These are phyloP conservation scores for Odontocolon sp. DNA, from an alignment of 2,888 invertebrate species.

Conservation along the genomic window DNA sequence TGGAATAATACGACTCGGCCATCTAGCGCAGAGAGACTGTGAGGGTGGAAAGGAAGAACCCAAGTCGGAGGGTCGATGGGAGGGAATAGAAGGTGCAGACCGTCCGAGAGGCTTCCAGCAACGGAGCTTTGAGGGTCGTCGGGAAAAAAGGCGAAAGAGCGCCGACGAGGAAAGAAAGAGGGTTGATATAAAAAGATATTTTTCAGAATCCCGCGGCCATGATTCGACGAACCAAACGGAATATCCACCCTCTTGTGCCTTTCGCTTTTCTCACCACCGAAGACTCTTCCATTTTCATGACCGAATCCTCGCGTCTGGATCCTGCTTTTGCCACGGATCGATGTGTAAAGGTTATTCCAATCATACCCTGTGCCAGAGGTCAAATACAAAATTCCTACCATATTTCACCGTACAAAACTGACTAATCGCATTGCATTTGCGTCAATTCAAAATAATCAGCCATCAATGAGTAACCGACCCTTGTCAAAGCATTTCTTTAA, in stretches of 20 bases:
- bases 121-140: slow-evolving; percentile 61
- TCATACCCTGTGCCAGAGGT: slow-evolving; percentile 9
- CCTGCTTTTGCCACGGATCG: slow-evolving; percentile 11
- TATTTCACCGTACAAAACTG: neutral
- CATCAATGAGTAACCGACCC: no score
- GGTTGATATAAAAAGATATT: slow-evolving; percentile 69
- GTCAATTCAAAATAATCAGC: no score
- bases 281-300: slow-evolving; percentile 31
- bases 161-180: slow-evolving; percentile 52
- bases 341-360: slow-evolving; percentile 28
- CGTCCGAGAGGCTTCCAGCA: slow-evolving; percentile 53
- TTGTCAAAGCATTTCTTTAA: slow-evolving; percentile 28
- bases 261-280: slow-evolving; percentile 17
- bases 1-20: slow-evolving; percentile 61
- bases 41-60: slow-evolving; percentile 33
- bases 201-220: slow-evolving; percentile 61
- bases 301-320: neutral
- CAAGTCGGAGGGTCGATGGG: slow-evolving; percentile 47
- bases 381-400: neutral
- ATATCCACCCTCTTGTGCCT: slow-evolving; percentile 37
- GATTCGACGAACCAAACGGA: slow-evolving; percentile 57
- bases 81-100: slow-evolving; percentile 37
- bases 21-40: slow-evolving; percentile 37
- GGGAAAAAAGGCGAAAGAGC: slow-evolving; percentile 61
- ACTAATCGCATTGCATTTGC: neutral